Evolutionary conservation across 2,113 vertebrate genomes (phyloP).

Genomic region (Serinus canaria): DNA sequence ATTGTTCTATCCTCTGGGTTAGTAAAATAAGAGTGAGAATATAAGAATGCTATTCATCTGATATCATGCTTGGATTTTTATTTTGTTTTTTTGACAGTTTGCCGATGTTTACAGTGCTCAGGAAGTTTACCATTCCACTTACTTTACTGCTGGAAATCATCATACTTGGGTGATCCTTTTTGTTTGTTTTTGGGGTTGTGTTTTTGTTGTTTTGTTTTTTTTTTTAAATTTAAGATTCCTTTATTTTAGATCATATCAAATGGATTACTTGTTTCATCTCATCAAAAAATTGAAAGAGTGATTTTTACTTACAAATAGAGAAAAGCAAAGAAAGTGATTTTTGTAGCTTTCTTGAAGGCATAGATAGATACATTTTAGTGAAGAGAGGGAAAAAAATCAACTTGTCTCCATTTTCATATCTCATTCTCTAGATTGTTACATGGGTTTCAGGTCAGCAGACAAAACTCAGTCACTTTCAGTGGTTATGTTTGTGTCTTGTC

Average conservation of each 20-base stretch:
- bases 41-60: neutral
- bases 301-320: neutral
- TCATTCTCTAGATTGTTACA: neutral
- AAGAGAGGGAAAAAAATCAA: neutral
- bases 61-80: neutral
- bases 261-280: neutral
- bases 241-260: neutral
- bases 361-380: neutral
- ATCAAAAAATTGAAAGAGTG: neutral
- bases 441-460: neutral
- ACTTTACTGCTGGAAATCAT: constrained; percentile 88
- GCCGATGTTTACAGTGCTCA: constrained; percentile 93
- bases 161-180: constrained; percentile 81
- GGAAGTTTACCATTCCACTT: constrained; percentile 92
- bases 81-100: constrained; percentile 77
- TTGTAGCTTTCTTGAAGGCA: neutral
- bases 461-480: neutral
- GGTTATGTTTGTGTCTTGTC: neutral
- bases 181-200: neutral
- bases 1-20: neutral
- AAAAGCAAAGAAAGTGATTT: neutral
- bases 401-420: neutral
- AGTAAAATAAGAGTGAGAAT: constrained; percentile 8
- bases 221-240: neutral
- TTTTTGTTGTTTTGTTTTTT: neutral